phyloP scores from a whole-genome alignment of 2,888 invertebrate genomes.

The Kryphioiulus occultus region DNA sequence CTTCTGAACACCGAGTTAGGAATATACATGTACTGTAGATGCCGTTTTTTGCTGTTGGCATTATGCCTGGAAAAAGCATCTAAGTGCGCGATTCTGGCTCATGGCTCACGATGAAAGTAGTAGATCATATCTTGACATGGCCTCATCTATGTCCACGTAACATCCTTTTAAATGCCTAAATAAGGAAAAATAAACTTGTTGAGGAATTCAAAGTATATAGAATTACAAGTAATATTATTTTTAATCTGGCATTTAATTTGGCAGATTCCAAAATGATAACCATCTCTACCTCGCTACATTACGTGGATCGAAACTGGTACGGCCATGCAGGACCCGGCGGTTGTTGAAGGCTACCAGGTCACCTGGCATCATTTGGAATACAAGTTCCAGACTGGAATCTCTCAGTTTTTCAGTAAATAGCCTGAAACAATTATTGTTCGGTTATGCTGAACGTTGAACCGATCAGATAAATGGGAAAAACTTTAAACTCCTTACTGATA shows the following conservation, averaged over 20 bases:
- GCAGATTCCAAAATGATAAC: not conserved
- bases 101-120: constrained; percentile 47
- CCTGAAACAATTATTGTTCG: constrained; percentile 49
- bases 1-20: not conserved
- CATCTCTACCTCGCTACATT: constrained; percentile 57
- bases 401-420: constrained; percentile 59
- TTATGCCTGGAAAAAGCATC: not conserved
- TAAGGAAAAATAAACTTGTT: not conserved
- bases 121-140: constrained; percentile 59
- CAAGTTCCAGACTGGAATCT: constrained; percentile 57
- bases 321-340: constrained; percentile 60
- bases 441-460: no score
- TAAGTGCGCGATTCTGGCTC: not conserved
- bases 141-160: constrained; percentile 62
- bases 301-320: constrained; percentile 59
- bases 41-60: not conserved
- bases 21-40: not conserved
- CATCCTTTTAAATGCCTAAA: constrained; percentile 60
- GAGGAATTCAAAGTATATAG: not conserved
- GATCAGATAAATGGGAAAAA: no score
- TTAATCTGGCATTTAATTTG: not conserved
- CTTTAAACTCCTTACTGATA: constrained; percentile 56
- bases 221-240: not conserved
- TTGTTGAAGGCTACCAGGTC: constrained; percentile 62
- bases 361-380: constrained; percentile 60